Evolutionary conservation across 2,797 vertebrate species (phyloP).

Genomic region (Apodemus agrarius): DNA sequence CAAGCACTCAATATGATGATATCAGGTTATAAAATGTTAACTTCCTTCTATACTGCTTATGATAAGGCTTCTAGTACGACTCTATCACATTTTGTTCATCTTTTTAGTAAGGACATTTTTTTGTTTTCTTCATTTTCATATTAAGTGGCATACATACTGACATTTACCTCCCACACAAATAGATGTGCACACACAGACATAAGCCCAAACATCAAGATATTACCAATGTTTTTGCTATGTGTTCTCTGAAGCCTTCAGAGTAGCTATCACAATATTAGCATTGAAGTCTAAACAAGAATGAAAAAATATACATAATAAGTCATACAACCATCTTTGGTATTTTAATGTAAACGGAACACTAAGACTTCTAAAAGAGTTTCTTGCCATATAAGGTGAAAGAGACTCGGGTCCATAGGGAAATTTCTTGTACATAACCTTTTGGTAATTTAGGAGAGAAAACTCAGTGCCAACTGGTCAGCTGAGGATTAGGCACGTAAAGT

Average conservation of each 20-base stretch:
- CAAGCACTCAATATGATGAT: neutral
- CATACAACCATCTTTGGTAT: neutral
- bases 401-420: neutral
- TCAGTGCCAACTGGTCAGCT: neutral
- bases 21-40: neutral
- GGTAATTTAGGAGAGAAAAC: neutral
- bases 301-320: neutral
- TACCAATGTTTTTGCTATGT: neutral
- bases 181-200: neutral
- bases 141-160: neutral
- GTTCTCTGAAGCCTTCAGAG: neutral
- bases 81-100: neutral
- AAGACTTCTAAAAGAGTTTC: neutral
- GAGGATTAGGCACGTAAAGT: neutral
- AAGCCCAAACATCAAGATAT: neutral
- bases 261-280: neutral
- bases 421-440: neutral
- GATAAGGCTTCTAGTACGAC: neutral
- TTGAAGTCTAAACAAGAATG: neutral
- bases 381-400: fast-evolving
- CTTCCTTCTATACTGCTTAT: neutral
- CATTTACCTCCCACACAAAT: neutral
- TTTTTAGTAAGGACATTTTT: neutral
- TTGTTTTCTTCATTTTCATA: neutral
- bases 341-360: neutral